Percentiles rank a stretch among this genome's conserved stretches.
Evolutionary conservation across 2,797 vertebrate genomes (phyloP).

Genomic region (Pitangus sulphuratus): DNA sequence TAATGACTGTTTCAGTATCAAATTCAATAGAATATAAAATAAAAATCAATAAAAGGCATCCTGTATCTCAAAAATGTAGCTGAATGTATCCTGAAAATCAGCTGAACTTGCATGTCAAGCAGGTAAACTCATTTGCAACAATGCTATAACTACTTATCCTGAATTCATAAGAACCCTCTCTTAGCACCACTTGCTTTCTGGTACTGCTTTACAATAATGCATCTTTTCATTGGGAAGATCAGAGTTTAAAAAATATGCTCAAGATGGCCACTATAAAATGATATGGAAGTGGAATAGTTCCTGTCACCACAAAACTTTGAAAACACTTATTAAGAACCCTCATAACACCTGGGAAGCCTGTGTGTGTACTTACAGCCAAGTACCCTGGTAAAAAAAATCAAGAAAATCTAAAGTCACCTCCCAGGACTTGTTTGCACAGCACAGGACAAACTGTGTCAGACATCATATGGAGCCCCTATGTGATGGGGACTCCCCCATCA

Average conservation of each 20-base stretch:
- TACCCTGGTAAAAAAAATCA: background rate
- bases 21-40: slow-evolving; percentile 18
- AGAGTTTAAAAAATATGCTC: background rate
- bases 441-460: background rate
- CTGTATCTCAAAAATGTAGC: background rate
- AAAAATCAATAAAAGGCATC: slow-evolving; percentile 15
- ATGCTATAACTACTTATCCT: background rate
- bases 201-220: background rate
- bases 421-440: background rate
- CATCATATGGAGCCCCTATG: fast-evolving
- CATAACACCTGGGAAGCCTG: background rate
- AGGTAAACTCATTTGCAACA: background rate
- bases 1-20: background rate
- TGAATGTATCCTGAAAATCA: background rate
- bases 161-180: background rate
- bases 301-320: background rate
- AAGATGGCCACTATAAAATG: background rate
- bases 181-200: background rate
- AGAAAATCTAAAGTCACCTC: background rate
- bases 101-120: background rate
- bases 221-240: background rate
- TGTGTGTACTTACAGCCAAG: background rate
- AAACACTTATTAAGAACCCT: background rate
- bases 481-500: too few relatives aligned
- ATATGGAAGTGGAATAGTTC: background rate